Evolutionary conservation across 2,888 invertebrate genomes (phyloP).

Genomic region (Lasioglossum calceatum): DNA sequence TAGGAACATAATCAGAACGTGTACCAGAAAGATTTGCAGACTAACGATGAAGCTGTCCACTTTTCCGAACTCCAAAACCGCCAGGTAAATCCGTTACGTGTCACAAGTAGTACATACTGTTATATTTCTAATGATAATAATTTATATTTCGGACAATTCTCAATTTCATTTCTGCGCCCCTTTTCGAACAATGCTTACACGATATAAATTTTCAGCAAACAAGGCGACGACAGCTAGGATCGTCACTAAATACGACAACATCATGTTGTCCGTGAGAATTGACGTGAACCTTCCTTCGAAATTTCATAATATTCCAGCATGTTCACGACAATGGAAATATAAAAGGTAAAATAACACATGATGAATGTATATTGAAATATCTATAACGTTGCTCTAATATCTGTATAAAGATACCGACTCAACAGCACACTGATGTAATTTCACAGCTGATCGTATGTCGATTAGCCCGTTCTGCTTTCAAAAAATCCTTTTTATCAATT

Average conservation of each 20-base stretch:
- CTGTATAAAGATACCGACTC: background rate
- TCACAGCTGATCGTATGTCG: background rate
- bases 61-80: background rate
- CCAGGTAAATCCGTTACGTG: background rate
- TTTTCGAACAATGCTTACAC: background rate
- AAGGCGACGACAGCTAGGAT: background rate
- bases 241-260: background rate
- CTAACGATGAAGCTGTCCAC: accelerated
- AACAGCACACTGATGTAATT: background rate
- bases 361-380: background rate
- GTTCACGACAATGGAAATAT: background rate
- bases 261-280: background rate
- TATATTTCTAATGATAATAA: background rate
- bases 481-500: too few relatives aligned
- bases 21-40: background rate
- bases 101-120: background rate
- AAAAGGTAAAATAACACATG: background rate
- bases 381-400: background rate
- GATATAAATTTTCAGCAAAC: background rate
- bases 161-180: too few relatives aligned
- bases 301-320: background rate
- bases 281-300: background rate
- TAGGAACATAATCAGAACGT: background rate
- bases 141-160: too few relatives aligned
- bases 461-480: background rate